Percentiles rank a stretch among this genome's conserved stretches.
phyloP scores from a whole-genome alignment of 23 tunicate species.

The Ascidia mentula region DNA sequence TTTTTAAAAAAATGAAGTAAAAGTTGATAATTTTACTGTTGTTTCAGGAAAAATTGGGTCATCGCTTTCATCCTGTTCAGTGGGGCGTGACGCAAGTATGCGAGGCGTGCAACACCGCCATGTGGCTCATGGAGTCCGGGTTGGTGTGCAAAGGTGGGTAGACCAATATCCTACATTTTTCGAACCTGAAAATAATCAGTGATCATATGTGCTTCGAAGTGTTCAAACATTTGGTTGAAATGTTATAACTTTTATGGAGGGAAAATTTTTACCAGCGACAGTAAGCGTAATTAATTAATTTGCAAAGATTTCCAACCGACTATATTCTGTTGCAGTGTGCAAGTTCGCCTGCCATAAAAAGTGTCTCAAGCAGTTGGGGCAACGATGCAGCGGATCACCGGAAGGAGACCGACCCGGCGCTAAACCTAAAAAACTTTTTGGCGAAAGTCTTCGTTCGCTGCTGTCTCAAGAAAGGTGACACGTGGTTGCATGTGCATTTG shows the following conservation, averaged over 20 bases:
- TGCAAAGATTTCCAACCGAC: too few relatives aligned
- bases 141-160: slow-evolving; percentile 40
- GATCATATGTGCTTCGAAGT: too few relatives aligned
- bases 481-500: not conserved
- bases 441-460: slow-evolving; percentile 35
- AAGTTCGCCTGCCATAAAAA: slow-evolving; percentile 60
- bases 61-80: slow-evolving; percentile 35
- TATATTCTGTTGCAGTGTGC: slow-evolving; percentile 63
- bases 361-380: slow-evolving; percentile 33
- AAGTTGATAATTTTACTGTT: too few relatives aligned
- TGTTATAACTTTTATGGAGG: too few relatives aligned
- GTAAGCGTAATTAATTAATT: too few relatives aligned
- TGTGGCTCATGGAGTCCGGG: slow-evolving; percentile 67
- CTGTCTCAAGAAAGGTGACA: not conserved
- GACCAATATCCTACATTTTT: too few relatives aligned
- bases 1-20: too few relatives aligned
- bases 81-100: slow-evolving; percentile 68
- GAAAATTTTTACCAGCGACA: too few relatives aligned
- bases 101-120: slow-evolving; percentile 38
- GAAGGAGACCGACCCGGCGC: slow-evolving; percentile 16
- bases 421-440: slow-evolving; percentile 48
- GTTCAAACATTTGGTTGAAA: too few relatives aligned
- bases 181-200: too few relatives aligned
- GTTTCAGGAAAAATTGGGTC: slow-evolving; percentile 39
- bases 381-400: slow-evolving; percentile 45